phyloP scores from a whole-genome alignment of 2,797 vertebrate species.

The Phalanger gymnotis region DNA sequence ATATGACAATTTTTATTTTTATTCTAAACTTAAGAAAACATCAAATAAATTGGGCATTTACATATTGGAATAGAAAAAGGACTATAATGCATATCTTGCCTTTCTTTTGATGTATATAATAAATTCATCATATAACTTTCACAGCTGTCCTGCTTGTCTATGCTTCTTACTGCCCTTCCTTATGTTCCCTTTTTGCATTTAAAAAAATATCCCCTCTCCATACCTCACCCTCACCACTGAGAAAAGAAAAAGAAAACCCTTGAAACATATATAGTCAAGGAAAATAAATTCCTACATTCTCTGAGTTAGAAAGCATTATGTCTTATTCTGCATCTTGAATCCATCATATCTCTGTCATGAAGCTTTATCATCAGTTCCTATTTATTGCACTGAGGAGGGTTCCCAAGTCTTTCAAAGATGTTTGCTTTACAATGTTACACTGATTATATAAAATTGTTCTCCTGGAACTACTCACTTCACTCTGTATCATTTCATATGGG shows the following conservation, averaged over 20 bases:
- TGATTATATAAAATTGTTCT: not conserved
- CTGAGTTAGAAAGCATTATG: not conserved
- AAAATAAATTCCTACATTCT: not conserved
- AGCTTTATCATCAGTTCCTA: not conserved
- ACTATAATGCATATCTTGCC: not conserved
- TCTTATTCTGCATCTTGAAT: not conserved
- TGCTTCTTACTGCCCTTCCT: not conserved
- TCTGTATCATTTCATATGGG: not conserved
- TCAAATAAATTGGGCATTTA: not conserved
- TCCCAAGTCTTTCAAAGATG: not conserved
- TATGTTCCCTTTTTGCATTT: not conserved
- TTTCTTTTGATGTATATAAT: not conserved
- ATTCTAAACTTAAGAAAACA: not conserved
- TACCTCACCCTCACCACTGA: not conserved
- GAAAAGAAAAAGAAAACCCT: not conserved
- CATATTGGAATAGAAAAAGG: not conserved
- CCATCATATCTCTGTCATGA: not conserved
- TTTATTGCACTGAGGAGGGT: not conserved
- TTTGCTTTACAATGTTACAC: not conserved
- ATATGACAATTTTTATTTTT: not conserved
- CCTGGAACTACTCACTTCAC: not conserved
- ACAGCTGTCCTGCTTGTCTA: not conserved
- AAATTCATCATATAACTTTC: not conserved
- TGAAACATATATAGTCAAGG: not conserved
- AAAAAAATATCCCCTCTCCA: not conserved